Conservation (phyloP, 2,888 invertebrate genomes). For the Chrysolina americana region DNA sequence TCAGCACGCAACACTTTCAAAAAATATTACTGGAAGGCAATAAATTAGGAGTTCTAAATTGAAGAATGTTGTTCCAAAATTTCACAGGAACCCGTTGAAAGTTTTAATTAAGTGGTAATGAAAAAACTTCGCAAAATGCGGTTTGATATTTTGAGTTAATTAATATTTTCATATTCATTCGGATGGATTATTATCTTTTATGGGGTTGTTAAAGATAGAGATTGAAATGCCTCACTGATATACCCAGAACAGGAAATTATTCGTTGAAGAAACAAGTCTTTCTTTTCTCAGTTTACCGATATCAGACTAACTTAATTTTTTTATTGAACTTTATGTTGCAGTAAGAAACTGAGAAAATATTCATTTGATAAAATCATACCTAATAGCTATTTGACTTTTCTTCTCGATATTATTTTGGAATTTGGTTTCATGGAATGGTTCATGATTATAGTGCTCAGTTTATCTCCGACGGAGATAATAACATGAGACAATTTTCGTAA, state of each 20-base stretch:
- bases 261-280: not conserved
- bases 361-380: too few species aligned
- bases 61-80: constrained; percentile 44
- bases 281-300: not conserved
- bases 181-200: constrained; percentile 35
- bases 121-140: constrained; percentile 42
- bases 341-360: too few species aligned
- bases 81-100: constrained; percentile 35
- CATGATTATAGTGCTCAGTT: too few species aligned
- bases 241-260: constrained; percentile 2
- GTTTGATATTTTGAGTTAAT: constrained; percentile 39
- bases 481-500: too few species aligned
- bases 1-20: constrained; percentile 34
- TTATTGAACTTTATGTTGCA: too few species aligned
- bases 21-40: constrained; percentile 43
- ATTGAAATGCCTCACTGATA: constrained; percentile 4
- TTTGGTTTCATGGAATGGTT: too few species aligned
- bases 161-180: constrained; percentile 39
- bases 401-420: too few species aligned
- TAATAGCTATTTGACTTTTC: too few species aligned
- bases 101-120: constrained; percentile 48
- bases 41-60: constrained; percentile 44
- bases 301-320: too few species aligned
- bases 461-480: too few species aligned
- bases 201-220: not conserved